Conservation (phyloP, 2,888 invertebrate species). For the Rotaria socialis region DNA sequence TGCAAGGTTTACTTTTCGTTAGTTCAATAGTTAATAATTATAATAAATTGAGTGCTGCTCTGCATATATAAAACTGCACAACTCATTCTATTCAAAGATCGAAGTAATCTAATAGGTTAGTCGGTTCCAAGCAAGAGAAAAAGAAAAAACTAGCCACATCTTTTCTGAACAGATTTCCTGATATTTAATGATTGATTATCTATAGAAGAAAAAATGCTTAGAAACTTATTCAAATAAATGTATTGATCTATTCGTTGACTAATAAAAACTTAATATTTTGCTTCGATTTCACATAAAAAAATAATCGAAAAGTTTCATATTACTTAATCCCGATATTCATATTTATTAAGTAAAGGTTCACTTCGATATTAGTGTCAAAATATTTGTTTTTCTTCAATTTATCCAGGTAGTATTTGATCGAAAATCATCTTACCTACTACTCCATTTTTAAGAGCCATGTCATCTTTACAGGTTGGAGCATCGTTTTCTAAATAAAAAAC, state of each 20-base stretch:
- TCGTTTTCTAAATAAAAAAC: conserved; percentile 1
- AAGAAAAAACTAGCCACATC: not conserved
- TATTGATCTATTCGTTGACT: too few relatives aligned
- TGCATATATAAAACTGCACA: too few relatives aligned
- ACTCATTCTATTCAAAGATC: too few relatives aligned
- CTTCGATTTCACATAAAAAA: not conserved
- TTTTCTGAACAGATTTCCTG: conserved; percentile 3
- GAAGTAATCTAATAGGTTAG: not conserved
- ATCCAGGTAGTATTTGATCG: not conserved
- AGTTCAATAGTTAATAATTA: too few relatives aligned
- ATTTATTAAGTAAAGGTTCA: too few relatives aligned
- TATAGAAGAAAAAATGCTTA: not conserved
- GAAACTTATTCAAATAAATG: too few relatives aligned
- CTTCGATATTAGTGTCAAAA: too few relatives aligned
- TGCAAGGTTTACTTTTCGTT: not conserved
- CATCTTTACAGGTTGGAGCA: not conserved
- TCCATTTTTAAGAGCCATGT: conserved; percentile 1
- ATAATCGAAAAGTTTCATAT: not conserved
- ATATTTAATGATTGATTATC: not conserved
- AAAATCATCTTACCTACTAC: not conserved
- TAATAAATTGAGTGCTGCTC: too few relatives aligned
- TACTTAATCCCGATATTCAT: not conserved
- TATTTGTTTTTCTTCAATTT: too few relatives aligned
- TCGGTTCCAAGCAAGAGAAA: not conserved
- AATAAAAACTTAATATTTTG: too few relatives aligned